These are phyloP conservation scores for Rhegmatorhina hoffmannsi DNA, from an alignment of 2,113 vertebrate genomes.

Conservation along the genomic window DNA sequence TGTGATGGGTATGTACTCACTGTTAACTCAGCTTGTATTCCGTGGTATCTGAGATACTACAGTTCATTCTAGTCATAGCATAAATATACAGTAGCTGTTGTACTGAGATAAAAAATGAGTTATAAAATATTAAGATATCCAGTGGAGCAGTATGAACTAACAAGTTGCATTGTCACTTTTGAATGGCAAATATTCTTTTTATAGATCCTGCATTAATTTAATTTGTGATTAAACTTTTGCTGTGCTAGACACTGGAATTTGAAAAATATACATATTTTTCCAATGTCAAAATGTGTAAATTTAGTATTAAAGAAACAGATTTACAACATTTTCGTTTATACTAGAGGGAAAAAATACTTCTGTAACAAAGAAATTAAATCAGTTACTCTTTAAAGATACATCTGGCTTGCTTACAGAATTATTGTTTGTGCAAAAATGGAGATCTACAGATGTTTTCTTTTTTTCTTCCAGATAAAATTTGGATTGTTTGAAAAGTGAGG, in stretches of 20 bases:
- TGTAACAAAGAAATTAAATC: background rate
- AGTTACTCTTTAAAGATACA: background rate
- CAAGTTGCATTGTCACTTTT: background rate
- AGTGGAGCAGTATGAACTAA: background rate
- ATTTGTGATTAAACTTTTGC: background rate
- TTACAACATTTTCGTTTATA: background rate
- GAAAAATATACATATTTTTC: background rate
- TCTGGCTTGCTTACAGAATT: background rate
- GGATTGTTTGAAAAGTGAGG: background rate
- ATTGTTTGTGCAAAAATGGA: background rate
- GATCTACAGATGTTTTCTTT: background rate
- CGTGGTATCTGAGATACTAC: background rate
- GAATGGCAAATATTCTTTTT: background rate
- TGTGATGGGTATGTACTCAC: background rate
- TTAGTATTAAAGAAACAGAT: background rate
- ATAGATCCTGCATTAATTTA: background rate
- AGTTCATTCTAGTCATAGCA: background rate
- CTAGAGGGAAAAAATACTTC: background rate
- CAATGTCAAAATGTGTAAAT: background rate
- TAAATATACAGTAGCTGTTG: background rate
- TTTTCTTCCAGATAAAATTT: constrained; percentile 65
- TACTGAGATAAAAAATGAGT: background rate
- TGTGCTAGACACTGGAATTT: background rate
- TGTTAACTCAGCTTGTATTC: background rate
- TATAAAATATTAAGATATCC: background rate